These are phyloP conservation scores for Bombus superbus DNA, from an alignment of 1,140 invertebrate genomes.

Conservation along the genomic window DNA sequence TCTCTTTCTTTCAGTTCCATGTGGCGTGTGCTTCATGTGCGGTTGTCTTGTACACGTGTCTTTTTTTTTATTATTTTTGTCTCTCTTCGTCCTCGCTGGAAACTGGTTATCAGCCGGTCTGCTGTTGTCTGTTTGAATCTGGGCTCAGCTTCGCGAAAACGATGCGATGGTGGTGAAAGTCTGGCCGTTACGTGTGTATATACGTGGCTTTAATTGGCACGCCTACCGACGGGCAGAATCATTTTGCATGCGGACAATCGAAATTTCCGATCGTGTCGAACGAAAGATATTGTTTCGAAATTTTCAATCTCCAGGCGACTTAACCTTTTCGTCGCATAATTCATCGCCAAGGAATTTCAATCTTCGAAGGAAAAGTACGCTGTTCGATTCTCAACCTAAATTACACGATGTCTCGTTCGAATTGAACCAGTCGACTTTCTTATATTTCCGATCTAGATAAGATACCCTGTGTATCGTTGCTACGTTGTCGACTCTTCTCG, in stretches of 20 bases:
- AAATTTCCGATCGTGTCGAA: not conserved
- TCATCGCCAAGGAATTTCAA: too few relatives aligned
- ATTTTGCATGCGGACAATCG: slow-evolving; percentile 9
- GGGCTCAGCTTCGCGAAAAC: slow-evolving; percentile 59
- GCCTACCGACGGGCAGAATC: not conserved
- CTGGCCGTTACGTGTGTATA: not conserved
- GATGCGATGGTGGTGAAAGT: slow-evolving; percentile 47
- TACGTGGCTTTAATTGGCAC: slow-evolving; percentile 36
- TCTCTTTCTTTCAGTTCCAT: slow-evolving; percentile 57
- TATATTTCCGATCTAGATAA: too few relatives aligned
- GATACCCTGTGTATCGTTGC: too few relatives aligned
- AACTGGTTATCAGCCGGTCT: slow-evolving; percentile 55
- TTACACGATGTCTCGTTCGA: too few relatives aligned
- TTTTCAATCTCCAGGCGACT: not conserved
- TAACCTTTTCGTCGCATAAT: not conserved
- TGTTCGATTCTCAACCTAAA: too few relatives aligned
- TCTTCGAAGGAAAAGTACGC: too few relatives aligned
- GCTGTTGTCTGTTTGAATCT: slow-evolving; percentile 54
- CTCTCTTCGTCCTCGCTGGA: slow-evolving; percentile 44
- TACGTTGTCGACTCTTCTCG: too few relatives aligned
- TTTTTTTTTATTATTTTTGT: slow-evolving; percentile 25
- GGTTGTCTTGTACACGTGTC: slow-evolving; percentile 49
- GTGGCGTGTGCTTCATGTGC: slow-evolving; percentile 69
- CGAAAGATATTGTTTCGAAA: not conserved
- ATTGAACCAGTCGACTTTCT: too few relatives aligned